phyloP scores from a whole-genome alignment of 2,888 invertebrate species.

The Hofmannophila pseudospretella region DNA sequence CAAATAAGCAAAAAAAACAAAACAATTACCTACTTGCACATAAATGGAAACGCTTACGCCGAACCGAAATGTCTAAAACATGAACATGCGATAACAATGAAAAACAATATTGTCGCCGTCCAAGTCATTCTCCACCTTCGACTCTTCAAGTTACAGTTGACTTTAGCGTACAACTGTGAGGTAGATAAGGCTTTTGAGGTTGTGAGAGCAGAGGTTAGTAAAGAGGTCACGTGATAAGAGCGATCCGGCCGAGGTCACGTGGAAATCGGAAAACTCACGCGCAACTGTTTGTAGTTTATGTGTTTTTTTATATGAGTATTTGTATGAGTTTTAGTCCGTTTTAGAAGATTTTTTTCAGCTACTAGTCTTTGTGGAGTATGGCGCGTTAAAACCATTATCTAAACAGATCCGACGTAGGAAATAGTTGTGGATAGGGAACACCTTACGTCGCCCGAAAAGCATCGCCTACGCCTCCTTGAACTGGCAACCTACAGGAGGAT shows the following conservation, averaged over 20 bases:
- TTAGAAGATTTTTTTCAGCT: no score
- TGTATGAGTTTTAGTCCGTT: no score
- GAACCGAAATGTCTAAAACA: conserved; percentile 53
- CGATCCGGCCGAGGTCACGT: conserved; percentile 50
- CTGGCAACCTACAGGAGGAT: no score
- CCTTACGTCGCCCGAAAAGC: no score
- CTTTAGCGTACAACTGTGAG: conserved; percentile 16
- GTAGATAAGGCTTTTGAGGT: conserved; percentile 32
- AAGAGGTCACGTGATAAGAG: conserved; percentile 71
- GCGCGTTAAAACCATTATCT: no score
- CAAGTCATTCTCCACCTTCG: conserved; percentile 26
- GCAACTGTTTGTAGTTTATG: background rate
- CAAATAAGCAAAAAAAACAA: background rate
- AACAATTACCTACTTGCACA: background rate
- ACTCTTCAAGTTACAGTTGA: conserved; percentile 20
- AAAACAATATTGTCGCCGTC: conserved; percentile 30
- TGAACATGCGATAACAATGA: conserved; percentile 52
- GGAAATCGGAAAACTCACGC: conserved; percentile 47
- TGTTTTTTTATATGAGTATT: no score
- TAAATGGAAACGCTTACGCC: conserved; percentile 6
- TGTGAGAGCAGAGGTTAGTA: conserved; percentile 36
- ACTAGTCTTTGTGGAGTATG: no score
- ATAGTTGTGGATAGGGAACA: no score
- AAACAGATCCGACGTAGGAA: no score
- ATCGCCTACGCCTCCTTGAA: no score